Evolutionary conservation across 2,113 vertebrate genomes (phyloP).

Genomic region (Misgurnus anguillicaudatus): DNA sequence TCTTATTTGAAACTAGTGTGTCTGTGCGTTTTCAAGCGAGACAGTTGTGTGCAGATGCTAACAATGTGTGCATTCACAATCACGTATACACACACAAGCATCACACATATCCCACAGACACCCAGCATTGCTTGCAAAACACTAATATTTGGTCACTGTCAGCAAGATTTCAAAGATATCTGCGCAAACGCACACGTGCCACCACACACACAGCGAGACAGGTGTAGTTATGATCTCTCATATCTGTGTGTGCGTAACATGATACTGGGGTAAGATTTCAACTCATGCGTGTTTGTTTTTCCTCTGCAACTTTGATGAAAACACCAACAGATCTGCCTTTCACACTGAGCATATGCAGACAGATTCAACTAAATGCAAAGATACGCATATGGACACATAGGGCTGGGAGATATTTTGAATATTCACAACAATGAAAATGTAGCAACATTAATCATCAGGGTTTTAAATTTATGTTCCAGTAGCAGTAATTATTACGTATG

Average conservation of each 20-base stretch:
- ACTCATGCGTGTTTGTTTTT: constrained; percentile 48
- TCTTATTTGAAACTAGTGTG: constrained; percentile 3
- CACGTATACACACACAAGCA: background rate
- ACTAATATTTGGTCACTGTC: constrained; percentile 14
- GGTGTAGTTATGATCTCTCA: background rate
- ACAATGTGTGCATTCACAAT: background rate
- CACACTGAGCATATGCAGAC: constrained; percentile 46
- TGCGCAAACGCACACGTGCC: background rate
- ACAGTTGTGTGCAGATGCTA: background rate
- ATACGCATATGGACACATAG: constrained; percentile 14
- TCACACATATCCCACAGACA: constrained; percentile 33
- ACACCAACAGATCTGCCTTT: constrained; percentile 28
- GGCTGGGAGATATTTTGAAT: background rate
- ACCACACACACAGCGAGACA: constrained; percentile 6
- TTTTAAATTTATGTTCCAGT: background rate
- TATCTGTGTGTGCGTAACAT: constrained; percentile 39
- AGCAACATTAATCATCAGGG: background rate
- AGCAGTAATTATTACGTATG: too few species aligned
- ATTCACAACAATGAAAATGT: background rate
- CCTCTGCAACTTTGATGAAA: constrained; percentile 49
- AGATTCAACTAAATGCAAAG: constrained; percentile 26
- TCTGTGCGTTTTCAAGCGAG: background rate
- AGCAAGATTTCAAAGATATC: constrained; percentile 43
- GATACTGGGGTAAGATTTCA: constrained; percentile 35
- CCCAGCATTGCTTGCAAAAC: constrained; percentile 34